Conservation (phyloP, 2,797 vertebrate genomes). For the Clarias fuscus region DNA sequence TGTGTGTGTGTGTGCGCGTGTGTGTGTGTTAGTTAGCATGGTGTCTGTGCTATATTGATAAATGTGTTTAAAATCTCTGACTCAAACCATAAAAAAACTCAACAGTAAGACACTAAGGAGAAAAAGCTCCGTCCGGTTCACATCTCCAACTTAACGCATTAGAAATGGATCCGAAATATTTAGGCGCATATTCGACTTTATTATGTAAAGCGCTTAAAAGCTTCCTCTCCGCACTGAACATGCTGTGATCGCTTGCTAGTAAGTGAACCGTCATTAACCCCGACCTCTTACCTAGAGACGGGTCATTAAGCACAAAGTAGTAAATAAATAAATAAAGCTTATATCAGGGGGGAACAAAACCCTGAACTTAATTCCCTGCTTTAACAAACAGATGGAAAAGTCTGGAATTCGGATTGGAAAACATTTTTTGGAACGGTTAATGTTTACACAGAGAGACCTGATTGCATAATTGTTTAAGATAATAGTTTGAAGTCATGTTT, state of each 20-base stretch:
- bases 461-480: background rate
- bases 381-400: background rate
- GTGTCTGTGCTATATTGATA: background rate
- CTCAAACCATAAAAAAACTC: background rate
- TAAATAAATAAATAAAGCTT: background rate
- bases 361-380: background rate
- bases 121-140: background rate
- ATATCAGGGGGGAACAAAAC: background rate
- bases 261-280: background rate
- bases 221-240: background rate
- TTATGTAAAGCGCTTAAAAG: background rate
- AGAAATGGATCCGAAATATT: constrained; percentile 1
- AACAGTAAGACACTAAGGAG: background rate
- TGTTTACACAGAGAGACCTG: background rate
- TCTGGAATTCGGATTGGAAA: background rate
- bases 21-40: background rate
- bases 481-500: background rate
- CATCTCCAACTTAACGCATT: background rate
- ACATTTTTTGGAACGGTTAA: background rate
- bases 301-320: too few species aligned
- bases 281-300: too few species aligned
- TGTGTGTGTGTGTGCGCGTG: background rate
- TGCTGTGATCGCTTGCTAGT: background rate
- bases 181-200: background rate
- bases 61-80: constrained; percentile 5